Evolutionary conservation across 2,888 invertebrate genomes (phyloP), one percentile per base, ranked within the genome.

Genomic region (Xanthostigma xanthostigma): DNA sequence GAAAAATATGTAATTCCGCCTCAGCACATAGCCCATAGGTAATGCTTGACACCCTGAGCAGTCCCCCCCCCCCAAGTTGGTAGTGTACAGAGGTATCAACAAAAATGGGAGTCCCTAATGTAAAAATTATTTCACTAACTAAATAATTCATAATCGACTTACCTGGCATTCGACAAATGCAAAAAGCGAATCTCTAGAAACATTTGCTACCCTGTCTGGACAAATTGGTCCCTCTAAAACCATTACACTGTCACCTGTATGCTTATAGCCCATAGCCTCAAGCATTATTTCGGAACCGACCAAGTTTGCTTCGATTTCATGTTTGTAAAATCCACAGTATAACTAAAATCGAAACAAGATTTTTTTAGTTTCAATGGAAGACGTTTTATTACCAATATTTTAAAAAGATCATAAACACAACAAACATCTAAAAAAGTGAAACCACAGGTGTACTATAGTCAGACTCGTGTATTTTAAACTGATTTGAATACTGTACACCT

Each of bases 111-210:
- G 12, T 11, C 41, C 34, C n/a, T 12, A 45, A 44, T 36, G 44
- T 39, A 49, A 13, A 49, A 47, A 38, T 37, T 14, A 52, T 46
- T 46, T 45, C 44, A 38, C 43, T 36, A 17, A 17, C 2, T 17
- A 27, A 27, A 27, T 27, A 27, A 27, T 13, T 40, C 11, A 2
- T 13, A 8, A 42, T 37, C 12, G 13, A 53, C 56, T 56, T 64
- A 85, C 85, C 76, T 89, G 84, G 60, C 90, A 90, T 69, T 92
- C 92, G 41, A 87, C 85, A 64, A 84, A 84, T 14, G 91, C 92
- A 34, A 88, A 79, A 57, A 91, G 75, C 12, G 89, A 87, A 65
- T 92, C 91, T 47, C 85, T 73, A 1, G 88, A 87, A 2, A 91
- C 81, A 51, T 78, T 79, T 13, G 82, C 78, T 3, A 87, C 83